These are phyloP conservation scores for Cantharis rufa DNA, from an alignment of 2,888 invertebrate genomes.

Conservation along the genomic window DNA sequence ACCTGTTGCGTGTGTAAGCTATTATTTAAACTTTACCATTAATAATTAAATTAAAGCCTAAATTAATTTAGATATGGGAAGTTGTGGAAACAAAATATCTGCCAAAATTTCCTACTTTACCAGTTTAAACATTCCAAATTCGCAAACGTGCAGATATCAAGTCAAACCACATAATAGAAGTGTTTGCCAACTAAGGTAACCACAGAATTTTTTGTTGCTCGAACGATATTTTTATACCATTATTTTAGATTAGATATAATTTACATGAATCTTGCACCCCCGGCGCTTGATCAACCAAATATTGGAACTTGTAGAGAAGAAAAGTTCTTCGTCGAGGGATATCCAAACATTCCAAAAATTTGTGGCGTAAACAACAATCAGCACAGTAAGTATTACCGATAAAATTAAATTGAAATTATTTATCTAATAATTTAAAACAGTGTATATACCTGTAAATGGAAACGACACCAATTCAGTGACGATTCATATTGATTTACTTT, in stretches of 20 bases:
- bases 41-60: background rate
- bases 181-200: constrained; percentile 62
- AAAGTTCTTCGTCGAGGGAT: constrained; percentile 60
- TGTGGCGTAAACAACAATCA: constrained; percentile 67
- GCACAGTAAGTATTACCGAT: constrained; percentile 57
- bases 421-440: constrained; percentile 34
- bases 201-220: background rate
- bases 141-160: constrained; percentile 60
- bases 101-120: constrained; percentile 48
- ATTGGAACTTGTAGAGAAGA: constrained; percentile 58
- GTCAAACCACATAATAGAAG: constrained; percentile 64
- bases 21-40: constrained; percentile 1
- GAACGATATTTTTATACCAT: background rate
- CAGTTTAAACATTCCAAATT: constrained; percentile 52
- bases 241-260: constrained; percentile 60
- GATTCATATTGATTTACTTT: constrained; percentile 35
- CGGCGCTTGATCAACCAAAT: constrained; percentile 45
- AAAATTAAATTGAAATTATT: background rate
- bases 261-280: constrained; percentile 60
- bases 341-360: constrained; percentile 58
- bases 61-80: constrained; percentile 33
- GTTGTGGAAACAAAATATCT: constrained; percentile 41
- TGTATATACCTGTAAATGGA: constrained; percentile 53
- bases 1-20: constrained; percentile 42
- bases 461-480: constrained; percentile 36